Conservation (phyloP, 1,140 invertebrate species). For the Leptoteleia sp. region DNA sequence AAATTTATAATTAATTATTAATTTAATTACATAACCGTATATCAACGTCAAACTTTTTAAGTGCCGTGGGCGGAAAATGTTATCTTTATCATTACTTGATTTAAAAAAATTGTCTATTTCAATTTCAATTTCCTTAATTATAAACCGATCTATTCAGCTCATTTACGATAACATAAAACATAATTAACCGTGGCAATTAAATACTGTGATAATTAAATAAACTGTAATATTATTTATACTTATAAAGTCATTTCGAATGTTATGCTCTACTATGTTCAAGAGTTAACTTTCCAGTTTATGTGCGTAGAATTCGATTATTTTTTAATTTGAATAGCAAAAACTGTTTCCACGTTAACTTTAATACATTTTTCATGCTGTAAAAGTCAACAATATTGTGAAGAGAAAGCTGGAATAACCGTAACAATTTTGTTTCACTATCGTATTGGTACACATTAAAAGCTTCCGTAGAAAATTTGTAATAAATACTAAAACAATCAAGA, state of each 20-base stretch:
- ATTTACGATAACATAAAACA: background rate
- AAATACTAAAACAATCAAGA: constrained; percentile 2
- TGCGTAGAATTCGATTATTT: constrained; percentile 27
- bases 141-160: constrained; percentile 5
- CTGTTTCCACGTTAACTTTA: constrained; percentile 19
- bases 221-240: constrained; percentile 22
- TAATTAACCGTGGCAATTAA: constrained; percentile 10
- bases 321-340: constrained; percentile 34
- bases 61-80: no score
- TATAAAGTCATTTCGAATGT: constrained; percentile 32
- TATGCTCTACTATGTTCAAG: constrained; percentile 22
- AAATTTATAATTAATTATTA: no score
- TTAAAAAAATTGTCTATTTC: no score
- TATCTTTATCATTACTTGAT: no score
- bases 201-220: constrained; percentile 18
- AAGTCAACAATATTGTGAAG: constrained; percentile 19
- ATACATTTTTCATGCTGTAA: constrained; percentile 27
- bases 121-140: constrained; percentile 6
- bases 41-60: no score
- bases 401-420: constrained; percentile 7
- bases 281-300: constrained; percentile 36
- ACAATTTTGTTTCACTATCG: constrained; percentile 16
- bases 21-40: no score
- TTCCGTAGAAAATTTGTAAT: background rate
- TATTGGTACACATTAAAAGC: constrained; percentile 18